Evolutionary conservation across 2,113 vertebrate species (phyloP).

Genomic region (Propithecus coquereli): DNA sequence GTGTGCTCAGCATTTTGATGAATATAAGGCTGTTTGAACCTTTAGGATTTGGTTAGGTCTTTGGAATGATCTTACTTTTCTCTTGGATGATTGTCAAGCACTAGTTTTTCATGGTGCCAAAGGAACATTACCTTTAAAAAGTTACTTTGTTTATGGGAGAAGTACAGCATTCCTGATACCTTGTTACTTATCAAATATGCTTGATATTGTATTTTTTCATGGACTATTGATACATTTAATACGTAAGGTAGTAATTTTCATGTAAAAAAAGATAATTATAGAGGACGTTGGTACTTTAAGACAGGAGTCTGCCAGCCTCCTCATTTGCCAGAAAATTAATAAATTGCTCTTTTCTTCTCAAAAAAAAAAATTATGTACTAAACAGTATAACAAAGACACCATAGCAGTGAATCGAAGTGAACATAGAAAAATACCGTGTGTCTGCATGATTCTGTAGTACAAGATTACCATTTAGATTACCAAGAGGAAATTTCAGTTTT

Average conservation of each 20-base stretch:
- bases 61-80: background rate
- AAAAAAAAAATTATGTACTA: background rate
- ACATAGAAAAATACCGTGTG: background rate
- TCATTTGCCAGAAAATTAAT: no score
- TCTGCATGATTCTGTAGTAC: background rate
- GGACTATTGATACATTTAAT: background rate
- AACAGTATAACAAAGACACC: background rate
- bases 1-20: background rate
- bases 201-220: background rate
- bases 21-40: background rate
- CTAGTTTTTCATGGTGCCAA: background rate
- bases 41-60: background rate
- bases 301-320: no score
- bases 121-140: background rate
- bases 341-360: no score
- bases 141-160: background rate
- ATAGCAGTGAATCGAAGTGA: background rate
- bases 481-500: background rate
- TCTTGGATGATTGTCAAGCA: background rate
- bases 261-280: background rate
- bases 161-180: background rate
- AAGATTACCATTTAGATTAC: background rate
- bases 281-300: no score
- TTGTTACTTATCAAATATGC: background rate
- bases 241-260: background rate